Evolutionary conservation across 2,888 invertebrate genomes (phyloP), one percentile per base, ranked within the genome.

Genomic region (Mythimna vitellina): DNA sequence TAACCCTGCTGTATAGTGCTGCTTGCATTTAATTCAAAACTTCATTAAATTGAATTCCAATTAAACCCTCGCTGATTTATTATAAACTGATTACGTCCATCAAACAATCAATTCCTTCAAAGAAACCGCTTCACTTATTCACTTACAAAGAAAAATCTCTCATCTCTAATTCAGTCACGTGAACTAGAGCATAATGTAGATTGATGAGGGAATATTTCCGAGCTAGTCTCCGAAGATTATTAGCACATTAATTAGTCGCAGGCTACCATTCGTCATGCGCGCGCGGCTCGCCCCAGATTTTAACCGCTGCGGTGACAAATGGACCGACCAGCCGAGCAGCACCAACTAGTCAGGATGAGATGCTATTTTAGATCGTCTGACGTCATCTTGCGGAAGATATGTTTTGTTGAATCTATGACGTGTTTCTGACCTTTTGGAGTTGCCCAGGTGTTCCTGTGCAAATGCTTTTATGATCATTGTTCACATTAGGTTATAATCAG

Each of bases 171-270:
- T 69, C 67, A 65, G 73, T 67, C 60, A 62, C 58, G 65, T 65
- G 58, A 70, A 79, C 66, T 74, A 54, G 61, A 57, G 29, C 66
- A 78, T 85, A 80, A 80, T 65, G 63, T 66, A 78, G 86, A 84
- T 83, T 76, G 81, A 84, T 85, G 81, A 78, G 42, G 58, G 70
- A 61, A 70, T 76, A 80, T 65, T 77, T 74, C 84, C 76, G 65
- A 80, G 70, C 83, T 76, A 67, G 78, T 75, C 63, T 61, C 70
- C 69, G 54, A 72, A 76, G 81, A 85, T 84, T 84, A 84, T 81
- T 76, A 76, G 78, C 62, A 61, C 84, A 86, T 84, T 85, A 84
- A 84, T 84, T 84, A 84, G 86, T 73, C 68, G 71, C 83, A 76
- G 83, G 77, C 70, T 32, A 42, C 64, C 76, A 81, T 84, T 76